A percentile compares a stretch with the other conserved stretches of the same genome.
Conservation (phyloP, 2,888 invertebrate species). For the Chrysolina americana region DNA sequence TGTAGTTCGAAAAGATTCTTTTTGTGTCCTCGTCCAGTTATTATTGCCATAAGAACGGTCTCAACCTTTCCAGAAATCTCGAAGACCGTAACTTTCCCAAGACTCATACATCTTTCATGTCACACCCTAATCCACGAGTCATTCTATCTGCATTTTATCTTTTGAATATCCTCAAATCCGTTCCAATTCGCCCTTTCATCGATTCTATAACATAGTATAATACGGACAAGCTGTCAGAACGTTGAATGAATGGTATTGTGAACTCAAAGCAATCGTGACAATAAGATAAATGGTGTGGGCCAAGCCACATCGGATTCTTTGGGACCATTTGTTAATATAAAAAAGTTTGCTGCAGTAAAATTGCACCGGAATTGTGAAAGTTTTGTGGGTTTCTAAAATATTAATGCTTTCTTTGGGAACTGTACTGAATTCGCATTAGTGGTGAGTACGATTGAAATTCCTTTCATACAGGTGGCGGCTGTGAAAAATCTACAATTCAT, state of each 20-base stretch:
- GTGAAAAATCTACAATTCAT: too few species aligned
- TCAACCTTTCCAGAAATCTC: not conserved
- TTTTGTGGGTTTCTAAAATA: not conserved
- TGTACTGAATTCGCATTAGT: too few species aligned
- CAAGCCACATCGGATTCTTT: not conserved
- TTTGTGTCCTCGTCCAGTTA: too few species aligned
- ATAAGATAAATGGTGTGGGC: not conserved
- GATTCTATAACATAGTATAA: constrained; percentile 2
- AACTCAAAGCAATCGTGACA: not conserved
- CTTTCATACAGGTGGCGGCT: too few species aligned
- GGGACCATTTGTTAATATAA: not conserved
- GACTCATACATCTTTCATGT: not conserved
- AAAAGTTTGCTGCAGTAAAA: not conserved
- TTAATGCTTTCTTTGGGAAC: too few species aligned
- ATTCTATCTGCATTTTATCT: not conserved
- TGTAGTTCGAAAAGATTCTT: too few species aligned
- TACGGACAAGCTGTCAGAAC: constrained; percentile 8
- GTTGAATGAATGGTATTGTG: not conserved
- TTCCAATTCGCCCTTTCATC: not conserved
- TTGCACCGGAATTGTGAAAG: not conserved
- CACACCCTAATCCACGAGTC: not conserved
- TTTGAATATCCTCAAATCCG: constrained; percentile 4
- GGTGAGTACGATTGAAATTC: too few species aligned
- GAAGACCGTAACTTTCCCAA: not conserved
- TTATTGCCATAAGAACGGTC: too few species aligned